phyloP scores from a whole-genome alignment of 2,113 vertebrate genomes.

The Pseudorasbora parva region DNA sequence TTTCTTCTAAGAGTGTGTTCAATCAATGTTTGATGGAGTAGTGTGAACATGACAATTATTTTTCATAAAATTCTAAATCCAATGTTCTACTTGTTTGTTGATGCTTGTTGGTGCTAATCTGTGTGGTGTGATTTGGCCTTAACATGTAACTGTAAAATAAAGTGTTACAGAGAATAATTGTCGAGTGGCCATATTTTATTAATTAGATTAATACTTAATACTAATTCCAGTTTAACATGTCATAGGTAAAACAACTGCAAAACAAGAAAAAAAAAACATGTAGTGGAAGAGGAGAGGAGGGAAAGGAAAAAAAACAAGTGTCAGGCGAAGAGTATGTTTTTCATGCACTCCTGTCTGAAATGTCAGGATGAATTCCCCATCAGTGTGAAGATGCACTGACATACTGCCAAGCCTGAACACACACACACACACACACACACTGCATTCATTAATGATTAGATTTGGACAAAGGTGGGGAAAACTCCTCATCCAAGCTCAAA shows the following conservation, averaged over 20 bases:
- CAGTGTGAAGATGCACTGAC: conserved; percentile 73
- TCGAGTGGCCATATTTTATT: conserved; percentile 62
- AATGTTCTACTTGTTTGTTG: too few species aligned
- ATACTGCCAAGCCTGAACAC: conserved; percentile 79
- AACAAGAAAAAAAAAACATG: conserved; percentile 75
- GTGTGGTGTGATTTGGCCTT: too few species aligned
- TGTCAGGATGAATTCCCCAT: conserved; percentile 79
- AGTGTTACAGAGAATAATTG: background rate
- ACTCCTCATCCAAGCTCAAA: conserved; percentile 11
- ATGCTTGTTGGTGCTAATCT: too few species aligned
- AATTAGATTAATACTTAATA: conserved; percentile 76
- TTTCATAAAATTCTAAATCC: too few species aligned
- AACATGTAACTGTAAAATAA: too few species aligned
- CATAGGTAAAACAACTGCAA: conserved; percentile 73
- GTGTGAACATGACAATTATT: too few species aligned
- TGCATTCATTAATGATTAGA: conserved; percentile 81
- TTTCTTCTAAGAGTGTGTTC: too few species aligned
- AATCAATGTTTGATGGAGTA: too few species aligned
- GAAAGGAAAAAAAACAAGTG: conserved; percentile 65
- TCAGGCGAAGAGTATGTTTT: conserved; percentile 79
- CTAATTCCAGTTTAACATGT: conserved; percentile 73
- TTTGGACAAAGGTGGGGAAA: conserved; percentile 23
- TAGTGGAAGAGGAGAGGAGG: conserved; percentile 40
- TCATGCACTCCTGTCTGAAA: conserved; percentile 82
- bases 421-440: conserved; percentile 62